Evolutionary conservation across 2,888 invertebrate genomes (phyloP).

Genomic region (Nephrotoma appendiculata): DNA sequence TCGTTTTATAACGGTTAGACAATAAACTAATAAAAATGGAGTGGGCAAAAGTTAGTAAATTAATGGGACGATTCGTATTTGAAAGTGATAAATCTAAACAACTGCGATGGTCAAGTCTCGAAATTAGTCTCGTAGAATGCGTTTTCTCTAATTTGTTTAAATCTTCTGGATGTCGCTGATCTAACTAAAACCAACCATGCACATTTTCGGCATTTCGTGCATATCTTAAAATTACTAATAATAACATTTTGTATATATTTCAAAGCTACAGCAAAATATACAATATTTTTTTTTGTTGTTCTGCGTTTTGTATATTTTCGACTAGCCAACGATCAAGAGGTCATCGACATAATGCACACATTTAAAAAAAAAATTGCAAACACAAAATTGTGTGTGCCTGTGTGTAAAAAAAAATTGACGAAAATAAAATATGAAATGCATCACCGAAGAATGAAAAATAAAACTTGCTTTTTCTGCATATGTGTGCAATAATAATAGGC

Average conservation of each 20-base stretch:
- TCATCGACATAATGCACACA: slow-evolving; percentile 3
- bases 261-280: not conserved
- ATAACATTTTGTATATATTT: not conserved
- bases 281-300: not conserved
- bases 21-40: too few relatives aligned
- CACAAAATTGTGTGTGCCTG: not conserved
- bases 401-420: not conserved
- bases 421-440: not conserved
- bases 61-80: too few relatives aligned
- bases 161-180: too few relatives aligned
- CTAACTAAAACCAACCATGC: not conserved
- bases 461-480: not conserved
- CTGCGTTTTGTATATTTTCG: not conserved
- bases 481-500: not conserved
- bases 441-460: not conserved
- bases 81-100: too few relatives aligned
- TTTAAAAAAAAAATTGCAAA: slow-evolving; percentile 1
- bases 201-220: not conserved
- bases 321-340: slow-evolving; percentile 5
- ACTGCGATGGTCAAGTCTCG: too few relatives aligned
- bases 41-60: too few relatives aligned
- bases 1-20: too few relatives aligned
- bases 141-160: too few relatives aligned
- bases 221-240: not conserved
- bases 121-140: too few relatives aligned